Percentiles rank a stretch among this genome's conserved stretches.
These are phyloP conservation scores for Gymnogyps californianus DNA, from an alignment of 2,113 vertebrate genomes.

Conservation along the genomic window DNA sequence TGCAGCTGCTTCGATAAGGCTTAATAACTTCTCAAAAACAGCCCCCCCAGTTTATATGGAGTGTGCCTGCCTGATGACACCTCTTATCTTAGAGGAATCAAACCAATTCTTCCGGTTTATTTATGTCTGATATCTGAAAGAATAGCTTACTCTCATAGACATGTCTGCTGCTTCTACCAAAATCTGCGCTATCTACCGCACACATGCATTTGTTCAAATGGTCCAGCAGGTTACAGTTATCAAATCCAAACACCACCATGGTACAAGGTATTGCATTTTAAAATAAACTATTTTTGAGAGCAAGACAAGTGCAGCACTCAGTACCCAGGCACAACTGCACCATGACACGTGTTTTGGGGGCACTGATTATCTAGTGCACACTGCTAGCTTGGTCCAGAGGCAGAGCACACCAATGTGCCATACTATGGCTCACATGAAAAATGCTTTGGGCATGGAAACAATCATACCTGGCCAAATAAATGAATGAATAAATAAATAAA, in stretches of 20 bases:
- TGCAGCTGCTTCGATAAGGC: neutral
- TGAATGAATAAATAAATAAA: neutral
- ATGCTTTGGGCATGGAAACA: neutral
- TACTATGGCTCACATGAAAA: fast-evolving
- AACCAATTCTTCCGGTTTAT: neutral
- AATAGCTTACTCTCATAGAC: neutral
- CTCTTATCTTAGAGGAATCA: neutral
- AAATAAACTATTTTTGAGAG: neutral
- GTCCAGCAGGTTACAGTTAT: neutral
- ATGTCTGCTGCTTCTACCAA: neutral
- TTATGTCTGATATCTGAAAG: neutral
- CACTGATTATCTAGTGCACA: fast-evolving
- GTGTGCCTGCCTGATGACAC: neutral
- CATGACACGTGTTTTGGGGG: fast-evolving
- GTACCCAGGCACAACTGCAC: neutral
- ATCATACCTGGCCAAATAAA: neutral
- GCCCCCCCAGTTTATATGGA: neutral
- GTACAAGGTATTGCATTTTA: neutral
- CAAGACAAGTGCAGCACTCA: neutral
- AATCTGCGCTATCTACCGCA: no score
- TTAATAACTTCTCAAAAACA: neutral
- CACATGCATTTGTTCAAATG: fast-evolving
- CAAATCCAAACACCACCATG: neutral
- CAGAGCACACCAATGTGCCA: fast-evolving
- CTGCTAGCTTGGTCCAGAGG: neutral